Base-by-base conservation (phyloP, 2,888 invertebrate species). In the Idaea dimidiata region DNA sequence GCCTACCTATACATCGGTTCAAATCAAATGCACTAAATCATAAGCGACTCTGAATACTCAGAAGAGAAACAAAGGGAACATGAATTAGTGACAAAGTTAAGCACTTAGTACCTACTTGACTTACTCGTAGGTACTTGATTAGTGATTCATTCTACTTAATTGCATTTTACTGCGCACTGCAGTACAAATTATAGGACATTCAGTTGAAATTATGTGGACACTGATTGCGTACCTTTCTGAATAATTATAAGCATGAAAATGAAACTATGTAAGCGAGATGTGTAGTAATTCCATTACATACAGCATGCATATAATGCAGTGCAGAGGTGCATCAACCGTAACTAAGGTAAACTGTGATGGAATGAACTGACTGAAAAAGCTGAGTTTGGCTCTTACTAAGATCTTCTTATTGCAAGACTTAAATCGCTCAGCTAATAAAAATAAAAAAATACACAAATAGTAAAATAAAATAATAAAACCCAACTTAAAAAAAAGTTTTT, bases 201-300 rank as follows among this genome's bases (percentile, higher is more conserved):
- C 43, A 43, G 43, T 43, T 43, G 43, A 43, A 43, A 43, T 43
- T 43, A 43, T 43, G 43, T 43, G 43, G 43, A 43, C 43, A 43
- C 43, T 43, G 10, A 43, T 43, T 43, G 43, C 43, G 43, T 14
- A 43, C 43, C 43, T 43, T 10, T 43, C 43, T 43, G 43, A 43
- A 43, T 43, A 43, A 43, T 43, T 43, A 43, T 43, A 43, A 43
- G 43, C 43, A n/a, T 43, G 43, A 43, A 43, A 43, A 43, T 43
- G 8, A 43, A 43, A 43, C 43, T 43, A 8, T 43, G 14, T 43
- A 14, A 14, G 43, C 43, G 10, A 43, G 10, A 43, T 43, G 10
- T 43, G 5, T 3, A 43, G 8, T 14, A 6, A 14, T 43, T 43
- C 3, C 43, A 1, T 8, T 14, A 14, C 14, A 43, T 43, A 14